These are phyloP conservation scores for Megamerina dolium DNA, from an alignment of 2,888 invertebrate species.

Conservation along the genomic window DNA sequence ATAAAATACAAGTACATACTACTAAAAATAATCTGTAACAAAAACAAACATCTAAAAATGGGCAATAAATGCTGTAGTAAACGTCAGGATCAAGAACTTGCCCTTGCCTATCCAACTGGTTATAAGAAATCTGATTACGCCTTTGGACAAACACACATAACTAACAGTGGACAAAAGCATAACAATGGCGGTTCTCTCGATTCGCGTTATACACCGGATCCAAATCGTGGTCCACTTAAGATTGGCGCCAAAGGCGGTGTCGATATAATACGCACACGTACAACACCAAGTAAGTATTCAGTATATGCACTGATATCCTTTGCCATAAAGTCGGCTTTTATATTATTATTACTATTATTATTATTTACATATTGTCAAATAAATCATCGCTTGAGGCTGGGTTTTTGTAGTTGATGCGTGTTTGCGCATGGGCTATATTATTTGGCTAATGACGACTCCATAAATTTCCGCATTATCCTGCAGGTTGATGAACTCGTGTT, in stretches of 20 bases:
- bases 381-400: too few species aligned
- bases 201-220: constrained; percentile 73
- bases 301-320: background rate
- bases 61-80: constrained; percentile 85
- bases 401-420: too few species aligned
- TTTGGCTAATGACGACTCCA: too few species aligned
- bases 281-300: constrained; percentile 57
- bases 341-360: background rate
- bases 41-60: too few species aligned
- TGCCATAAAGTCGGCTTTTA: constrained; percentile 1
- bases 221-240: constrained; percentile 59
- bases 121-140: constrained; percentile 49
- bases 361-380: too few species aligned
- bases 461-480: too few species aligned
- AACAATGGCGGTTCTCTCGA: constrained; percentile 51
- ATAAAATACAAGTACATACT: too few species aligned
- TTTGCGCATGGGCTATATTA: too few species aligned
- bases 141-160: constrained; percentile 47
- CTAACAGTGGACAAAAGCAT: constrained; percentile 46
- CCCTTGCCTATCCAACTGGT: constrained; percentile 46
- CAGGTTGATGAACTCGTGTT: too few species aligned
- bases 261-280: constrained; percentile 70
- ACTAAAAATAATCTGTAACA: constrained; percentile 7
- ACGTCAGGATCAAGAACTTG: constrained; percentile 64
- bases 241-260: constrained; percentile 59